Base-by-base conservation (phyloP, 2,888 invertebrate species). In the Melanostoma mellinum region DNA sequence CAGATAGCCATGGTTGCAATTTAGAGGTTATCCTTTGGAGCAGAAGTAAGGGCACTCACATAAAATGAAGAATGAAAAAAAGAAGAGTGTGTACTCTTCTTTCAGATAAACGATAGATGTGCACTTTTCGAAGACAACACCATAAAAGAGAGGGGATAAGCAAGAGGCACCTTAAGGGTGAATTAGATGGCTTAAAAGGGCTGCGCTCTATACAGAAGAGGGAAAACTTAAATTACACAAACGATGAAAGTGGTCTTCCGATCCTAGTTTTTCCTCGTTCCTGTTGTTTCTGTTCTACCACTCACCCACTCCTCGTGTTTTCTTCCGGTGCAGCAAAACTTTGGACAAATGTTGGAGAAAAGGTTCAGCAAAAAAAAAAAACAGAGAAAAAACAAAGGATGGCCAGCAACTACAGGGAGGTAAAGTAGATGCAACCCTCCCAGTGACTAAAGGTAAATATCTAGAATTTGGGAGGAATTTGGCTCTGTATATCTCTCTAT, bases 191-290 rank as follows among this genome's bases (percentile, higher is more conserved):
- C 63, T 60, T 58, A 48, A 75, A 50, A 60, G 60, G 50, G 68
- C 65, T 65, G 72, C 48, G 58, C n/a, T 44, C 6, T n/a, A n/a
- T 61, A 52, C 44, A 46, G 55, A 67, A 67, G 33, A 53, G 68
- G 35, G 52, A 65, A 69, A 78, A 77, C 73, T 77, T 82, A 77
- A 58, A 77, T 77, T 77, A 73, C 82, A 77, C 77, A 77, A 78
- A 58, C 73, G 77, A 65, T 77, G 77, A 82, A 82, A 82, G 77
- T 77, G 82, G 82, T 77, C 73, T 77, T 82, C 77, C 61, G 58
- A 69, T 77, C 63, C 58, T 36, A n/a, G 53, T 60, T 20, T n/a
- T 30, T 35, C 0, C 32, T 35, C 9, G 2, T 6, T 42, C 4
- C 35, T n/a, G 5, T 5, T 33, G 1, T 32, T 32, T 0, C 32